phyloP scores from a whole-genome alignment of 2,113 vertebrate genomes.

The Catharus minimus region DNA sequence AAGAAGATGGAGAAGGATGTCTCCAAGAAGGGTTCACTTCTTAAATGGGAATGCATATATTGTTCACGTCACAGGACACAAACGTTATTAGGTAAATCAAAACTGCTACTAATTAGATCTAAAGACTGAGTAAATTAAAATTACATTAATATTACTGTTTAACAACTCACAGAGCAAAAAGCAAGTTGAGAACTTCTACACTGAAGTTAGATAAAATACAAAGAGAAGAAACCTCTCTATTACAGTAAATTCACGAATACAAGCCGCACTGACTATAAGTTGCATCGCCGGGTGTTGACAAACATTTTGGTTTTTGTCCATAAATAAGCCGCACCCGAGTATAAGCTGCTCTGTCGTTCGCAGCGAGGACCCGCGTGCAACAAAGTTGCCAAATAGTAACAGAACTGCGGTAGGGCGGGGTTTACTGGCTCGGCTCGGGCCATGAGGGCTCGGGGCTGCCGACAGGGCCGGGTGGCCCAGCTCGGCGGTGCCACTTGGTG shows the following conservation, averaged over 20 bases:
- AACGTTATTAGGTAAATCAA: neutral
- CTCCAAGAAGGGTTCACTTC: neutral
- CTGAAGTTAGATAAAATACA: neutral
- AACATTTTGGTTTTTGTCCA: no score
- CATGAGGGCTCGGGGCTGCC: no score
- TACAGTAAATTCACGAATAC: neutral
- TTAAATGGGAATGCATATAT: neutral
- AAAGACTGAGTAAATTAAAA: neutral
- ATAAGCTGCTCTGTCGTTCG: no score
- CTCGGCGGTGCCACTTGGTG: no score
- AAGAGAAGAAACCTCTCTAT: neutral
- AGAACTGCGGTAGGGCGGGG: no score
- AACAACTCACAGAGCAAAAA: neutral
- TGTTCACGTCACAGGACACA: neutral
- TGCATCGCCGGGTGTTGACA: no score
- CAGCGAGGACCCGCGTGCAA: no score
- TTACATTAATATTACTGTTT: neutral
- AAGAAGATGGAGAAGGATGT: neutral
- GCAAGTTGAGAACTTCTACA: neutral
- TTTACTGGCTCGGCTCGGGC: no score
- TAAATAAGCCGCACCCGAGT: no score
- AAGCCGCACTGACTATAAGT: no score
- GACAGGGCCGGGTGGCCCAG: no score
- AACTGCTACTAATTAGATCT: neutral
- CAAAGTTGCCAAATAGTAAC: no score